Conservation (phyloP, 2,797 vertebrate genomes). For the Orientallactaga sibirica region DNA sequence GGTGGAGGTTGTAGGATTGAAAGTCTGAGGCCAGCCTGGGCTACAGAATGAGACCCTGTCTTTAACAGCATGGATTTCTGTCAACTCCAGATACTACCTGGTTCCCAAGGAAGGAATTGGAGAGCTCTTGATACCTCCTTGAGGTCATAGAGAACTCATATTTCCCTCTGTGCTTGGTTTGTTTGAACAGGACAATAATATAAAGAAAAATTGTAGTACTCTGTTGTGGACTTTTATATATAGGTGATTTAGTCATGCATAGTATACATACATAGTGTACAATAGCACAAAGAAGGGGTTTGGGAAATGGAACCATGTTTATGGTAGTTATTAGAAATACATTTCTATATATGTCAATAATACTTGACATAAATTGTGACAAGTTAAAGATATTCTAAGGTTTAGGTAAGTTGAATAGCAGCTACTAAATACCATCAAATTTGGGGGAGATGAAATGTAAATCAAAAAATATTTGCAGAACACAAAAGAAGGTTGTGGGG, state of each 20-base stretch:
- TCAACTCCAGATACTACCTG: neutral
- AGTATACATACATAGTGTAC: neutral
- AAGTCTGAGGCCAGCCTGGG: neutral
- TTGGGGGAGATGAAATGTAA: constrained; percentile 5
- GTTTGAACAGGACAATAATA: constrained; percentile 10
- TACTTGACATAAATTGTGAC: constrained; percentile 20
- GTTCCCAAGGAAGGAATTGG: neutral
- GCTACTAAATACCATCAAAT: neutral
- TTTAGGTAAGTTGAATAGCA: constrained; percentile 3
- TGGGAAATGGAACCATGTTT: neutral
- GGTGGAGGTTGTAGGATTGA: neutral
- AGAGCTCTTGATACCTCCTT: neutral
- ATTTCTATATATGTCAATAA: neutral
- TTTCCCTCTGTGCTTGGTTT: neutral
- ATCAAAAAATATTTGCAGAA: neutral
- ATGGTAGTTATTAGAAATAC: neutral
- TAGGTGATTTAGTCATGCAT: neutral
- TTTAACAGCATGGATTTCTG: neutral
- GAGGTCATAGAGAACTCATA: neutral
- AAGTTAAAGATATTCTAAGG: neutral
- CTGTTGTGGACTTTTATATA: neutral
- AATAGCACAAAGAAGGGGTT: neutral
- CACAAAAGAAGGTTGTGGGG: neutral
- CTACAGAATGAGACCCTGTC: too few species aligned
- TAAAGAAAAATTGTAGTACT: neutral